Evolutionary conservation across 2,797 vertebrate species (phyloP).

Genomic region (Thripadectes ignobilis): DNA sequence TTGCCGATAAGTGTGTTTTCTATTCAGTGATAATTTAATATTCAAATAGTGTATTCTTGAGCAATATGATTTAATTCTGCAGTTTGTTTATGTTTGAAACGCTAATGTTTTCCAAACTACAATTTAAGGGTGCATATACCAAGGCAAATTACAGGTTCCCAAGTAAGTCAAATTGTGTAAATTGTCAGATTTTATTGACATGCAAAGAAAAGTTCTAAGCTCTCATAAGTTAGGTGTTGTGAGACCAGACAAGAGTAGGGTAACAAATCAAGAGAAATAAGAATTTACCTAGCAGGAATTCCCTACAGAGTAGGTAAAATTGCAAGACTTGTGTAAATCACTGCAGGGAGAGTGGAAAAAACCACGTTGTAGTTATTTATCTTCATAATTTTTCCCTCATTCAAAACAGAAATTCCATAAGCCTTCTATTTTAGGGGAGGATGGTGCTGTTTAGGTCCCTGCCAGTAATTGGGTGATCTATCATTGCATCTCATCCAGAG

Average conservation of each 20-base stretch:
- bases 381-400: neutral
- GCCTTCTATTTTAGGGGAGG: neutral
- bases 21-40: constrained; percentile 10
- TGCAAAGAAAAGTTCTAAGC: neutral
- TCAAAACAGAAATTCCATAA: neutral
- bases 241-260: neutral
- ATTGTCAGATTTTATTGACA: constrained; percentile 1
- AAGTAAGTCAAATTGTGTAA: neutral
- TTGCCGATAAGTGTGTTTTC: constrained; percentile 1
- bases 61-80: constrained; percentile 34
- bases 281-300: neutral
- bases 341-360: neutral
- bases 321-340: neutral
- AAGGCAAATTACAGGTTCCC: constrained; percentile 3
- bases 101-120: constrained; percentile 21
- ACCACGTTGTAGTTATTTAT: neutral
- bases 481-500: neutral
- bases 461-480: neutral
- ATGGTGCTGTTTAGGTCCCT: neutral
- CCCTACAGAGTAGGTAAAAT: neutral
- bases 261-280: constrained; percentile 2
- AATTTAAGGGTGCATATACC: neutral
- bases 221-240: neutral
- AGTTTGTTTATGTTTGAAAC: constrained; percentile 17
- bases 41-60: constrained; percentile 27